Percentiles rank a stretch among this genome's conserved stretches.
Evolutionary conservation across 2,113 vertebrate species (phyloP).

Genomic region (Dicrurus megarhynchus): DNA sequence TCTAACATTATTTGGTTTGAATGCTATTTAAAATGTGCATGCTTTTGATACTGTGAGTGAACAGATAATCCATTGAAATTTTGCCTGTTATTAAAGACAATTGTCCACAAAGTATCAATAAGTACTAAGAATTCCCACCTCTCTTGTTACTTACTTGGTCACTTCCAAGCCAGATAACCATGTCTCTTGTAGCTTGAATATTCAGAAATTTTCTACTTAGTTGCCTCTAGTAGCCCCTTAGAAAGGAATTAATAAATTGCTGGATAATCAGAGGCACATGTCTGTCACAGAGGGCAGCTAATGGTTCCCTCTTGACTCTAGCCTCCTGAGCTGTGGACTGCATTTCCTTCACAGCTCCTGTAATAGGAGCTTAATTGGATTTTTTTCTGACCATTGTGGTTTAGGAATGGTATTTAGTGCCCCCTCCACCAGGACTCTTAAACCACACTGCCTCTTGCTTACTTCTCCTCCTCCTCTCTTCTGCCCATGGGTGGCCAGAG

Average conservation of each 20-base stretch:
- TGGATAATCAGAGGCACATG: not conserved
- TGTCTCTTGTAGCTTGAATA: not conserved
- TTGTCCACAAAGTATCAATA: not conserved
- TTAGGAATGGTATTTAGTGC: not conserved
- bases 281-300: not conserved
- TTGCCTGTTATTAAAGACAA: not conserved
- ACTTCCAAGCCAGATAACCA: not conserved
- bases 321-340: not conserved
- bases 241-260: not conserved
- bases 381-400: not conserved
- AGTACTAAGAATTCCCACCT: not conserved
- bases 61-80: not conserved
- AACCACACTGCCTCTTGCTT: not conserved
- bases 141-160: not conserved
- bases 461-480: not conserved
- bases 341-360: not conserved
- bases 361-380: accelerated
- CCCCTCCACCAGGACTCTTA: not conserved
- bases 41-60: not conserved
- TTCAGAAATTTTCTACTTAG: not conserved
- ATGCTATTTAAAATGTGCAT: not conserved
- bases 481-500: not conserved
- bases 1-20: not conserved
- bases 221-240: not conserved
- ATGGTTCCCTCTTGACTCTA: not conserved